phyloP scores from a whole-genome alignment of 1,140 invertebrate genomes.

The Bombus pascuorum region DNA sequence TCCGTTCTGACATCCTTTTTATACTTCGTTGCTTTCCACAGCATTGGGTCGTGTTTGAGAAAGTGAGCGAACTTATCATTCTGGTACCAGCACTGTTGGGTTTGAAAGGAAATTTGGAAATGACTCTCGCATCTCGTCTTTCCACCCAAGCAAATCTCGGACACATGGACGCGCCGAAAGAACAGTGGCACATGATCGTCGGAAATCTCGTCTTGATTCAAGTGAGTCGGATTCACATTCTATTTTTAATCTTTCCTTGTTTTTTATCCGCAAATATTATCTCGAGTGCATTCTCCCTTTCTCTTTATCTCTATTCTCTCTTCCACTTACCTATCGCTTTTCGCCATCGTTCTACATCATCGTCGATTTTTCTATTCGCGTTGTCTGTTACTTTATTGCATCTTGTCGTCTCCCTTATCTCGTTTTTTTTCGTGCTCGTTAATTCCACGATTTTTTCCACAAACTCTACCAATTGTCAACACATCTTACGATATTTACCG shows the following conservation, averaged over 20 bases:
- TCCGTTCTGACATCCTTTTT: too few species aligned
- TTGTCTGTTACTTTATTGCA: neutral
- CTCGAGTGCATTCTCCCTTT: neutral
- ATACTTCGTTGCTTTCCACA: slow-evolving; percentile 70
- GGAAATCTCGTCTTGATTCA: slow-evolving; percentile 96
- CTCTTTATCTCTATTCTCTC: neutral
- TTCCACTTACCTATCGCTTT: neutral
- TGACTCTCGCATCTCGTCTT: slow-evolving; percentile 96
- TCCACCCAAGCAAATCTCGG: slow-evolving; percentile 95
- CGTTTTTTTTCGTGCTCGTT: neutral
- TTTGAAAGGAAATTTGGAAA: slow-evolving; percentile 98
- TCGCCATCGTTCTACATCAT: neutral
- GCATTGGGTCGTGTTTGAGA: slow-evolving; percentile 94
- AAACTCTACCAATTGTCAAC: neutral
- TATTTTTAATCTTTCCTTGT: slow-evolving; percentile 5
- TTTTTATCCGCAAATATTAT: neutral
- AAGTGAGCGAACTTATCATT: slow-evolving; percentile 95
- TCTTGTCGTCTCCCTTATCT: neutral
- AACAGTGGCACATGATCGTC: slow-evolving; percentile 89
- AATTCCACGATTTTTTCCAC: neutral
- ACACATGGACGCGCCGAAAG: slow-evolving; percentile 88
- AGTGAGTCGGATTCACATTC: slow-evolving; percentile 62
- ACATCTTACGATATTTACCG: neutral
- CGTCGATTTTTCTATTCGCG: neutral
- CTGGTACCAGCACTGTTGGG: slow-evolving; percentile 97